Conservation (phyloP, 2,797 vertebrate genomes). For the Brachyalestes nurse region DNA sequence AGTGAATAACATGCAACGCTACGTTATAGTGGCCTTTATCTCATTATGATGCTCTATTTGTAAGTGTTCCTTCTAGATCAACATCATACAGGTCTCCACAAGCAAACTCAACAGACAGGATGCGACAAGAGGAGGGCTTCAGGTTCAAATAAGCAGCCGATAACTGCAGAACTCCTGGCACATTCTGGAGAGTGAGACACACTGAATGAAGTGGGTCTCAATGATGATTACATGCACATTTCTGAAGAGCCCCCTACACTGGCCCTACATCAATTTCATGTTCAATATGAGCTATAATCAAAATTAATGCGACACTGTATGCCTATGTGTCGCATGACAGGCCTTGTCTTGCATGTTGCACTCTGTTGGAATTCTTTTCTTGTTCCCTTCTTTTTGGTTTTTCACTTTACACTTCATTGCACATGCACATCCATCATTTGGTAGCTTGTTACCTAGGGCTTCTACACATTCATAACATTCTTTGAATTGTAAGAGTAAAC, state of each 20-base stretch:
- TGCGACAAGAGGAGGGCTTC: background rate
- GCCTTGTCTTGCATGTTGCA: background rate
- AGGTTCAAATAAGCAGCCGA: constrained; percentile 29
- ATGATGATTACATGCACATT: too few species aligned
- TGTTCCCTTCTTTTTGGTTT: too few species aligned
- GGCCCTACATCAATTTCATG: background rate
- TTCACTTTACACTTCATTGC: background rate
- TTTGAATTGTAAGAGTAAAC: too few species aligned
- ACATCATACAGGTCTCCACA: background rate
- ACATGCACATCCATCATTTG: background rate
- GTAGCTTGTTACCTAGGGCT: background rate
- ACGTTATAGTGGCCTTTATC: background rate
- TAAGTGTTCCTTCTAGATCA: background rate
- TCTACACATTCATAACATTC: too few species aligned
- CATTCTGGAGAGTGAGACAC: constrained; percentile 16
- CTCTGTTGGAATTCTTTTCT: background rate
- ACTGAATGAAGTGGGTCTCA: constrained; percentile 3
- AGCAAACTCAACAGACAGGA: background rate
- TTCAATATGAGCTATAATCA: background rate
- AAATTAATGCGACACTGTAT: background rate
- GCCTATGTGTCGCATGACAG: background rate
- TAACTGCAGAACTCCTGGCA: background rate
- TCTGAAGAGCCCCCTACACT: too few species aligned
- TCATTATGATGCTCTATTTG: background rate
- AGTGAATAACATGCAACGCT: constrained; percentile 19